These are phyloP conservation scores for Phenganax subtilis DNA, from an alignment of 92 coral and sea anemone species.

Conservation along the genomic window DNA sequence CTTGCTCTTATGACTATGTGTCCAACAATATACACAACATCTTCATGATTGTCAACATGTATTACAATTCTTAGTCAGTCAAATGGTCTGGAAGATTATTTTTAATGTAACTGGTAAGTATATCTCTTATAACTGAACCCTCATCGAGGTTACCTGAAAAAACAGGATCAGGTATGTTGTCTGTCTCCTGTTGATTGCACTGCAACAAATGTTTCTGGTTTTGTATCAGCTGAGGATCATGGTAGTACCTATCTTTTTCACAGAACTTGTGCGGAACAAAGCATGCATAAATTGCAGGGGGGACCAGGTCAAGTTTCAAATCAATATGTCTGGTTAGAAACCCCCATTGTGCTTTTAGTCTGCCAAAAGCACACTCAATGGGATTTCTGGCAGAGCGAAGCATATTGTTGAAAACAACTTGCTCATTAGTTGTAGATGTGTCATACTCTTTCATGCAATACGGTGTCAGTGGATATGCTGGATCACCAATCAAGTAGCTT, in stretches of 20 bases:
- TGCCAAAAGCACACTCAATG: no score
- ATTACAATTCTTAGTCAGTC: no score
- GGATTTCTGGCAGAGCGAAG: no score
- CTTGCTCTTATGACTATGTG: not conserved
- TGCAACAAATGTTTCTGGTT: no score
- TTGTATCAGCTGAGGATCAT: no score
- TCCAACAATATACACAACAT: not conserved
- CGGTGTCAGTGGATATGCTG: slow-evolving; percentile 15
- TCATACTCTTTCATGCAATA: slow-evolving; percentile 57
- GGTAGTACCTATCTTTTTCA: no score
- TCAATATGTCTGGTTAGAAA: slow-evolving; percentile 49
- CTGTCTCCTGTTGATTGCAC: no score
- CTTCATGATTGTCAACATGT: no score
- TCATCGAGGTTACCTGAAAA: not conserved
- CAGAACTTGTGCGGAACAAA: slow-evolving; percentile 32
- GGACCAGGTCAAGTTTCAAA: not conserved
- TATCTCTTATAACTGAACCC: slow-evolving; percentile 13
- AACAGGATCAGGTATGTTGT: no score
- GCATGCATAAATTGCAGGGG: not conserved
- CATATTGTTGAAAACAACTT: slow-evolving; percentile 44
- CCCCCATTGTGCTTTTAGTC: slow-evolving; percentile 28
- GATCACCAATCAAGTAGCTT: slow-evolving; percentile 8
- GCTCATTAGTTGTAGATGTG: slow-evolving; percentile 41
- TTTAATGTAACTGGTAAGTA: slow-evolving; percentile 21
- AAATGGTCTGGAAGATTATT: not conserved